phyloP scores from a whole-genome alignment of 1,140 invertebrate species.

The Dendroctonus ponderosae region DNA sequence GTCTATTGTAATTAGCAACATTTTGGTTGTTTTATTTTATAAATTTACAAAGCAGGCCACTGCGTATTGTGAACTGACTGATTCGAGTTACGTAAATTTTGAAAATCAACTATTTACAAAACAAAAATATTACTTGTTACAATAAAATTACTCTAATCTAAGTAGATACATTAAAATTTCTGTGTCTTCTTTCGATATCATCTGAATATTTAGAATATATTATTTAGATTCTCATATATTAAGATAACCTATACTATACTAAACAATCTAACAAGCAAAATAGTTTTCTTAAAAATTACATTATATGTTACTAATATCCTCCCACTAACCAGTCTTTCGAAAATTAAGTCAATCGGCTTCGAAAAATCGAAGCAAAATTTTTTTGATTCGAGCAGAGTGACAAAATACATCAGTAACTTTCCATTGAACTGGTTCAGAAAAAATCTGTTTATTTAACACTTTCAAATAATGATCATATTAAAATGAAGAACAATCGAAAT shows the following conservation, averaged over 20 bases:
- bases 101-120: too few relatives aligned
- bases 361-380: conserved; percentile 29
- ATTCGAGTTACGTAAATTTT: too few relatives aligned
- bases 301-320: conserved; percentile 32
- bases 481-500: too few relatives aligned
- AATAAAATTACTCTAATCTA: neutral
- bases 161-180: neutral
- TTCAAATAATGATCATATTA: too few relatives aligned
- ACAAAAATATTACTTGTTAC: neutral
- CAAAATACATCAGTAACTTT: neutral
- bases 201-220: conserved; percentile 11
- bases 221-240: conserved; percentile 10
- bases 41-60: too few relatives aligned
- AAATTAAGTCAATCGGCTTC: conserved; percentile 32
- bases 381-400: conserved; percentile 23
- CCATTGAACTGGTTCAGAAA: too few relatives aligned
- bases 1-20: neutral
- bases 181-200: conserved; percentile 2
- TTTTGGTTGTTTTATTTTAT: neutral
- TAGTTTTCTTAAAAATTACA: conserved; percentile 21
- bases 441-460: too few relatives aligned
- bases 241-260: conserved; percentile 20
- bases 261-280: conserved; percentile 29
- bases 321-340: conserved; percentile 34
- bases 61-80: too few relatives aligned